Evolutionary conservation across 1,140 invertebrate species (phyloP).

Genomic region (Chelonus insularis): DNA sequence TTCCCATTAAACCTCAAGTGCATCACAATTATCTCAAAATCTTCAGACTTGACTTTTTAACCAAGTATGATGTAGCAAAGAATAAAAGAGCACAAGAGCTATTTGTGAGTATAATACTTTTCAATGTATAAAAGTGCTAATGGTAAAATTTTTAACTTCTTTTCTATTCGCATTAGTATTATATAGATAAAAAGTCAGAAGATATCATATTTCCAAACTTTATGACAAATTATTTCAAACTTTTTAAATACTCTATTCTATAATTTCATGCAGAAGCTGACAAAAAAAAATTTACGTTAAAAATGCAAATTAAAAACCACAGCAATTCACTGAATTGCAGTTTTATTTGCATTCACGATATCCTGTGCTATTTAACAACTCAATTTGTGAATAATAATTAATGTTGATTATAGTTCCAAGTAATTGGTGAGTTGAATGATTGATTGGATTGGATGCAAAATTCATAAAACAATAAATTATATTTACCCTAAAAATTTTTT

Average conservation of each 20-base stretch:
- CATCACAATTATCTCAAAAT: slow-evolving; percentile 18
- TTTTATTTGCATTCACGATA: slow-evolving; percentile 13
- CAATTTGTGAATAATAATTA: slow-evolving; percentile 8
- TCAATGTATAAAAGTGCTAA: neutral
- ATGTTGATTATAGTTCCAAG: neutral
- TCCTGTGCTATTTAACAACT: neutral
- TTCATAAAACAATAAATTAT: neutral
- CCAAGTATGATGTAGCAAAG: neutral
- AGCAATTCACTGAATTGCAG: neutral
- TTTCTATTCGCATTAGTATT: neutral
- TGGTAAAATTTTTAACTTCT: neutral
- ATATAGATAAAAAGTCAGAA: neutral
- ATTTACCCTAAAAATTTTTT: no score
- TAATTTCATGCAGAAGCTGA: neutral
- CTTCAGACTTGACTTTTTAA: neutral
- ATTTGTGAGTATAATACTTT: neutral
- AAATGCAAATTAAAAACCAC: slow-evolving; percentile 8
- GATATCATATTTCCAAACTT: neutral
- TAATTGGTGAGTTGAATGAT: neutral
- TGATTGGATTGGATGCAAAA: no score
- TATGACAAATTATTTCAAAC: neutral
- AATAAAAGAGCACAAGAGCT: neutral
- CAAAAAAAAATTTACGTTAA: neutral
- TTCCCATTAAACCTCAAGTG: slow-evolving; percentile 13
- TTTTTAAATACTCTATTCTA: neutral